Percentiles rank a stretch among this genome's conserved stretches.
Evolutionary conservation across 2,888 invertebrate genomes (phyloP).

Genomic region (Leucoptera coffeella): DNA sequence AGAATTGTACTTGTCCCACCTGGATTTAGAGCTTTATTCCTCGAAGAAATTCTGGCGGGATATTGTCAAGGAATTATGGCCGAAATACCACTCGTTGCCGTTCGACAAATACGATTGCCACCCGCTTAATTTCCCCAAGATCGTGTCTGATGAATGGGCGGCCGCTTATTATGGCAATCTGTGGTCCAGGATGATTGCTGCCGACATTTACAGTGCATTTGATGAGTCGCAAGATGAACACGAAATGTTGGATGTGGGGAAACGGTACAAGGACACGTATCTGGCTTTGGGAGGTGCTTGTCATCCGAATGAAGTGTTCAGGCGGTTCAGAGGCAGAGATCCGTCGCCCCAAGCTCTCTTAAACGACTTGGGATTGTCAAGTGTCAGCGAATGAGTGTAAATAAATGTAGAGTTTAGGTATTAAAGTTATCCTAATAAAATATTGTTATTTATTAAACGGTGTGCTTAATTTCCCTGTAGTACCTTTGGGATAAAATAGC

Average conservation of each 20-base stretch:
- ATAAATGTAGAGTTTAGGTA: no score
- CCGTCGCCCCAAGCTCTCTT: slow-evolving; percentile 80
- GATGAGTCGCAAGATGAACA: slow-evolving; percentile 56
- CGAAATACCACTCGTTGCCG: slow-evolving; percentile 70
- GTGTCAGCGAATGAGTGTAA: no score
- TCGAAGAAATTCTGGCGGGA: slow-evolving; percentile 77
- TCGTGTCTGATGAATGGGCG: slow-evolving; percentile 78
- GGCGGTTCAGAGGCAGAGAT: slow-evolving; percentile 87
- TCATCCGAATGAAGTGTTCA: slow-evolving; percentile 78
- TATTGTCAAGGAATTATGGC: slow-evolving; percentile 72
- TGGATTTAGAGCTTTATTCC: slow-evolving; percentile 79
- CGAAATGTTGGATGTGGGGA: slow-evolving; percentile 54
- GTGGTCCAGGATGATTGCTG: slow-evolving; percentile 87
- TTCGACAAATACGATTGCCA: slow-evolving; percentile 75
- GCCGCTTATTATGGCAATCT: slow-evolving; percentile 81
- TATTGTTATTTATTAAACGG: no score
- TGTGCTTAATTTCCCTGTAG: no score
- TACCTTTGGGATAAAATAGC: no score
- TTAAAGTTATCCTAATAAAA: no score
- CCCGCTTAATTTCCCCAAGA: slow-evolving; percentile 77
- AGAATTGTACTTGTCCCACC: slow-evolving; percentile 72
- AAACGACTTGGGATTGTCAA: slow-evolving; percentile 53
- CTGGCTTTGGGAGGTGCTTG: slow-evolving; percentile 77
- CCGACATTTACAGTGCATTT: slow-evolving; percentile 85
- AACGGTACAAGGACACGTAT: slow-evolving; percentile 75